Evolutionary conservation across 2,113 vertebrate genomes (phyloP).

Genomic region (Ailurus styani): DNA sequence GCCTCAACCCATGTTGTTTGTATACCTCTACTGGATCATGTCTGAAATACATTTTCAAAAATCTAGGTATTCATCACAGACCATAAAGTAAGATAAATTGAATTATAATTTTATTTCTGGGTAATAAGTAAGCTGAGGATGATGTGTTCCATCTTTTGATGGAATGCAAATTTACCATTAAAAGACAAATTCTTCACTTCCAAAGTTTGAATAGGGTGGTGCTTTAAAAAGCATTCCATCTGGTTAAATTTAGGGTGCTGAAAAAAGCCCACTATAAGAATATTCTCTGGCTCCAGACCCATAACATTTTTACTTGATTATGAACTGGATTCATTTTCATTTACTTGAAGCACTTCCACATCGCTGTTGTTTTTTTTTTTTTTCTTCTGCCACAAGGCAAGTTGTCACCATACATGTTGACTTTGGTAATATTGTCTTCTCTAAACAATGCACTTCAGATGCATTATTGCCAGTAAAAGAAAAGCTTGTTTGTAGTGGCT

Average conservation of each 20-base stretch:
- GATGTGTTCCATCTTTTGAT: conserved; percentile 75
- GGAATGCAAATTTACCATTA: conserved; percentile 80
- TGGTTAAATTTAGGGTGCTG: conserved; percentile 79
- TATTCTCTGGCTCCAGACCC: conserved; percentile 73
- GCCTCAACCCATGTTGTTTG: conserved; percentile 33
- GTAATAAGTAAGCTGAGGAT: conserved; percentile 69
- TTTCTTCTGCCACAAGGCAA: conserved; percentile 56
- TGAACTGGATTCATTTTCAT: conserved; percentile 72
- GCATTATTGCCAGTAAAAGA: background rate
- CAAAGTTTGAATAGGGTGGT: conserved; percentile 75
- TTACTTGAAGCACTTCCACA: conserved; percentile 72
- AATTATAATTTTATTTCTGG: conserved; percentile 67
- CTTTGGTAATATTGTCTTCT: conserved; percentile 61
- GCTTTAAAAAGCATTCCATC: conserved; percentile 78
- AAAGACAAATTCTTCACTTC: conserved; percentile 79
- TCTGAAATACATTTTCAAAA: conserved; percentile 67
- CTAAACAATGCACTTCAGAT: conserved; percentile 63
- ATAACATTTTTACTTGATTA: conserved; percentile 76
- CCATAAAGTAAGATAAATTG: conserved; percentile 62
- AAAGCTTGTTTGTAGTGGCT: background rate
- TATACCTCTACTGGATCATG: conserved; percentile 49
- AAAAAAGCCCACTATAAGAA: conserved; percentile 77
- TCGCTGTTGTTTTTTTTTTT: conserved; percentile 37
- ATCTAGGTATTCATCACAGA: conserved; percentile 54
- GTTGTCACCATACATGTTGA: conserved; percentile 66